Base-by-base conservation (phyloP, 2,113 vertebrate species). In the Tetrax tetrax region DNA sequence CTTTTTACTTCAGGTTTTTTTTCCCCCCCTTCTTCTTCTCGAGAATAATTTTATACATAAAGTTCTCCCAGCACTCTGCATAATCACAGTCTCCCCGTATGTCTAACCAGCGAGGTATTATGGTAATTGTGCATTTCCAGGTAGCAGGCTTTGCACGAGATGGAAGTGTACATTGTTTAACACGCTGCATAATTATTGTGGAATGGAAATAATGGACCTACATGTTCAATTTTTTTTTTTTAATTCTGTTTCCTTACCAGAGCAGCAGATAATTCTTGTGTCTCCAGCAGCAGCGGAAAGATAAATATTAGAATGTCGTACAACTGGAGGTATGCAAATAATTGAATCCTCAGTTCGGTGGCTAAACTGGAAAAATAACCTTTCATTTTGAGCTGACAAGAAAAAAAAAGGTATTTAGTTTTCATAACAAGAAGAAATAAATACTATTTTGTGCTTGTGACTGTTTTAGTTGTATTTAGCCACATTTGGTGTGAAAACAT, bases 31-130 rank as follows among this genome's bases (percentile, higher is more conserved):
- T 51, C 90, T 93, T 95, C 95, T 98, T 69, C 91, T 96, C 35
- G 7, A 97, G 96, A 97, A 95, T 97, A 97, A 97, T 96, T 98
- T 98, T 96, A 95, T 98, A 97, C 97, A 95, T 95, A 97, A 97
- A 97, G 96, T 97, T 98, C 96, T 95, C 92, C 83, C 91, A 94
- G 83, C 82, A 87, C 81, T 97, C 84, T 96, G 96, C 96, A 98
- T 98, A 97, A 98, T 97, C 96, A 95, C 35, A 77, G 96, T 96
- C 93, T 97, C 88, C 90, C 96, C 63, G 89, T 97, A 75, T 83
- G 95, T 93, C 90, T 97, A 97, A 96, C 96, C 93, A 96, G 90
- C 60, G 47, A 97, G 94, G 93, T 97, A 96, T 93, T 95, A 95
- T 94, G 95, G 86, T 98, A 98, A 98, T 97, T 93, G 87, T 89